phyloP scores from a whole-genome alignment of 2,113 vertebrate species.

The Corythoichthys haematopterus region DNA sequence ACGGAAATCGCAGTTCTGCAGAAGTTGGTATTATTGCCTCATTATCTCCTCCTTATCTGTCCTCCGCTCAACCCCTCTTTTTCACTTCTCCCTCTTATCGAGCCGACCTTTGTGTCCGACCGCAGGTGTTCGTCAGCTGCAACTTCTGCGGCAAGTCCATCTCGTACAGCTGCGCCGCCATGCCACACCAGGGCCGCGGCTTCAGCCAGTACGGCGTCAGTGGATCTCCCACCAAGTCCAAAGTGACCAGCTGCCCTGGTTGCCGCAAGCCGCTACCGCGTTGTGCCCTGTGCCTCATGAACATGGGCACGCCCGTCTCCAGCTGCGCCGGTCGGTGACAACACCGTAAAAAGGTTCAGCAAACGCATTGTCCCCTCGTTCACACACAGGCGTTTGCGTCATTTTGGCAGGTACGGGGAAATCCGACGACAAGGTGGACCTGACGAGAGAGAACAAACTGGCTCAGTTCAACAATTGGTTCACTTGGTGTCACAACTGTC shows the following conservation, averaged over 20 bases:
- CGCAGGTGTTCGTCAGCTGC: conserved; percentile 97
- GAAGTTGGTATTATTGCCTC: conserved; percentile 22
- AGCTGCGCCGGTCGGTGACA: conserved; percentile 90
- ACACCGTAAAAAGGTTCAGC: too few species aligned
- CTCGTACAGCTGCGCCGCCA: conserved; percentile 92
- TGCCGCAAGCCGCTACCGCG: conserved; percentile 96
- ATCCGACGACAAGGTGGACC: conserved; percentile 91
- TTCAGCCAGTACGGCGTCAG: conserved; percentile 97
- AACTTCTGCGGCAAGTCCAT: conserved; percentile 99
- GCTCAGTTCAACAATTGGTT: conserved; percentile 99
- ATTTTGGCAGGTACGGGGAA: conserved; percentile 80
- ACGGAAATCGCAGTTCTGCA: conserved; percentile 14
- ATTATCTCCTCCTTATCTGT: conserved; percentile 38
- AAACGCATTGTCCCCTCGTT: too few species aligned
- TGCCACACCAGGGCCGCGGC: conserved; percentile 93
- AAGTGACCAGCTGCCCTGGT: conserved; percentile 96
- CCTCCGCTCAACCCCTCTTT: conserved; percentile 10
- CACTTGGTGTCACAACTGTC: conserved; percentile 98
- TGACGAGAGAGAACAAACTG: conserved; percentile 95
- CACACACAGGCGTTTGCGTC: neutral
- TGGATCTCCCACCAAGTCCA: conserved; percentile 95
- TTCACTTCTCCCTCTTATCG: conserved; percentile 27
- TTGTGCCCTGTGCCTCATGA: conserved; percentile 96
- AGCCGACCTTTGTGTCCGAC: conserved; percentile 27
- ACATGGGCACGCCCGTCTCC: conserved; percentile 97